Evolutionary conservation across 2,888 invertebrate genomes (phyloP), one percentile per base, ranked within the genome.

Genomic region (Allophyes oxyacanthae): DNA sequence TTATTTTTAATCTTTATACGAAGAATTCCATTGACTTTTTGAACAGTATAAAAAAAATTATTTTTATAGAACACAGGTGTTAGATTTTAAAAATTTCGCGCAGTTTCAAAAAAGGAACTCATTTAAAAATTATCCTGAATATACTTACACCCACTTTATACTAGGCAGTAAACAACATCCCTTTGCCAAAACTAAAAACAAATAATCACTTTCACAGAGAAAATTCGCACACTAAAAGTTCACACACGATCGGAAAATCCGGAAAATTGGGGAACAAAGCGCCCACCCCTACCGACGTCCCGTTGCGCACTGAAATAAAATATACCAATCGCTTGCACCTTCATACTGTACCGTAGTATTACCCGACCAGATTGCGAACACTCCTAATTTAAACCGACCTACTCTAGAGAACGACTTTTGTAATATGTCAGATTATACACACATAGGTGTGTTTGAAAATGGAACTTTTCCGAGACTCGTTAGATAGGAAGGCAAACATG

Each of bases 301-400:
- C 61, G 77, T 77, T 74, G 83, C 89, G 86, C 85, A 91, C 91
- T 91, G 88, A 82, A 78, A 75, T 72, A 76, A 80, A 81, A 82
- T 80, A 81, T 76, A 78, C 75, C 75, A 77, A 74, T 46, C 44
- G 66, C 79, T 78, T 77, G 68, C 80, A 79, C 79, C 81, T 79
- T 81, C 77, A 62, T 74, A 60, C 64, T 62, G 79, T 90, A 84
- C 91, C 89, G 91, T 91, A 91, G 90, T 91, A 91, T 91, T 86
- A 90, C 71, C 68, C 84, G 54, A 42, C 81, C 45, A 48, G 64
- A 73, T 81, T 33, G 6, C 34, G 72, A 37, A 64, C 43, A 48
- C 65, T 20, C 41, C 45, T 45, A 32, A 48, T 48, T 38, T 52
- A 54, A 63, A 20, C 36, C 59, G 48, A n/a, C 14, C 48, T 59